Evolutionary conservation across 2,888 invertebrate genomes (phyloP).

Genomic region (Acleris literana): DNA sequence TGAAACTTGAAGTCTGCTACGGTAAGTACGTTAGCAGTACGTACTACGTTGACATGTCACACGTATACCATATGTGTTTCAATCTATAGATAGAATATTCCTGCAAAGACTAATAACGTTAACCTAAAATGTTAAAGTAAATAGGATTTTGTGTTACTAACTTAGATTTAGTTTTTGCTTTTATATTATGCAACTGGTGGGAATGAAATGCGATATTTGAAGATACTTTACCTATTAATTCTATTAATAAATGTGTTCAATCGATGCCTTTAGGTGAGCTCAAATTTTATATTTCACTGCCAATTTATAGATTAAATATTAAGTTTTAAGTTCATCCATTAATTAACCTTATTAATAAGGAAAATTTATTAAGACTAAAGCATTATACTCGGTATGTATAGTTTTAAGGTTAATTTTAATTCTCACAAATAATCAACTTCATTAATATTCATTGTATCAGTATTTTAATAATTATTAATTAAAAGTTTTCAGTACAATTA

Average conservation of each 20-base stretch:
- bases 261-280: slow-evolving; percentile 22
- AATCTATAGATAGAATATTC: too few species aligned
- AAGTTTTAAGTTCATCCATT: background rate
- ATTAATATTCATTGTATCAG: slow-evolving; percentile 14
- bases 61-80: too few species aligned
- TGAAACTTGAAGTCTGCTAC: too few species aligned
- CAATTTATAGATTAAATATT: slow-evolving; percentile 3
- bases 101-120: too few species aligned
- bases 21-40: too few species aligned
- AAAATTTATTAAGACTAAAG: too few species aligned
- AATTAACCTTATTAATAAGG: background rate
- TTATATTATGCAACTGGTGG: background rate
- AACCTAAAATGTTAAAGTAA: too few species aligned
- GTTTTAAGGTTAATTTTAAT: too few species aligned
- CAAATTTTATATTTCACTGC: slow-evolving; percentile 35
- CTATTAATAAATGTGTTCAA: background rate
- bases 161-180: too few species aligned
- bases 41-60: too few species aligned
- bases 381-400: too few species aligned
- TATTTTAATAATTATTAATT: slow-evolving; percentile 22
- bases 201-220: background rate
- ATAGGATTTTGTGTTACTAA: too few species aligned
- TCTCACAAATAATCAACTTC: slow-evolving; percentile 7
- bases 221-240: background rate
- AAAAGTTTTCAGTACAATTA: slow-evolving; percentile 20